Evolutionary conservation across 1,140 invertebrate genomes (phyloP), one percentile per base, ranked within the genome.

Genomic region (Pteromalus puparum): DNA sequence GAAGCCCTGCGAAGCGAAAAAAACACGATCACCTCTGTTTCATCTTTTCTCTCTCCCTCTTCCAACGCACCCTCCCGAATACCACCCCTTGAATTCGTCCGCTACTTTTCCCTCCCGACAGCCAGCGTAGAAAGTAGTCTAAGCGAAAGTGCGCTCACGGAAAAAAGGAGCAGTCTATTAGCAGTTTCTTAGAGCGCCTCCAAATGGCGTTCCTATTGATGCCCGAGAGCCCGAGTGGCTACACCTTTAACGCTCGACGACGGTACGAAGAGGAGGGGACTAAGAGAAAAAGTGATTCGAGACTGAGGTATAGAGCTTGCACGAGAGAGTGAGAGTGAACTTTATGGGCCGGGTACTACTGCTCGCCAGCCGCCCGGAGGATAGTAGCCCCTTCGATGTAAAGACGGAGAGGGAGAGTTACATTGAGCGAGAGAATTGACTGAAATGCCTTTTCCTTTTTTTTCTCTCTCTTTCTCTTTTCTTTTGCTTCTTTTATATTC

Each of bases 161-260:
- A 78, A 78, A 65, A 78, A 70, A 38, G 65, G 67, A 48, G 13
- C 46, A 87, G 88, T 90, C 88, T 89, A 90, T 90, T 90, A 91
- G 87, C 89, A 91, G 89, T 90, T 90, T 90, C 90, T 90, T 91
- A 90, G 89, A 89, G 87, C 89, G 88, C 86, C 89, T 90, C 77
- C 87, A 88, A 90, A 88, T 89, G 88, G 87, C 87, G 89, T 89
- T 90, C 86, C 88, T 88, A 90, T 89, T 89, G 90, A 91, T 89
- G 89, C 86, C 84, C 78, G 30, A 34, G 30, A 34, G 21, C 34
- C 34, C 21, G 67, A 84, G 82, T 53, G 42, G 38, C 81, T 53
- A 70, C 48, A 13, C 53, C 48, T 65, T 65, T 38, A 65, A 24
- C 34, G 72, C 48, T 28, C 28, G 18, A 75, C 53, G 21, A 34